phyloP scores from a whole-genome alignment of 2,797 vertebrate genomes.

The Labeo calbasu region DNA sequence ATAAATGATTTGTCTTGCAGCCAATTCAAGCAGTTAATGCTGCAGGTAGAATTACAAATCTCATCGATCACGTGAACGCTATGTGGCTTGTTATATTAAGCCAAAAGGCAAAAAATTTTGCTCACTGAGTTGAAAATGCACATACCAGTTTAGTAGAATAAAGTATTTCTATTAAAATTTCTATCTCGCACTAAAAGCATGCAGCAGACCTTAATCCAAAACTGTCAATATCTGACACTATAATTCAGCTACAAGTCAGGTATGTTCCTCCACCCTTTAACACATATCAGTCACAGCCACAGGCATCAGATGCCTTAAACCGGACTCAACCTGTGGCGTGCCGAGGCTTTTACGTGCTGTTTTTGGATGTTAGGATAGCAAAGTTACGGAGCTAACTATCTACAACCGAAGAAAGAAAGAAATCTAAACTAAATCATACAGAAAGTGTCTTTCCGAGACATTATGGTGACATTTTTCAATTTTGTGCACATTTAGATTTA shows the following conservation, averaged over 20 bases:
- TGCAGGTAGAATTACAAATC: slow-evolving; percentile 10
- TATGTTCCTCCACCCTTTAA: slow-evolving; percentile 43
- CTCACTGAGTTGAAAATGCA: neutral
- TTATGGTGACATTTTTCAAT: slow-evolving; percentile 4
- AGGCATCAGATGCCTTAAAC: slow-evolving; percentile 13
- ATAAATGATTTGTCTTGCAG: neutral
- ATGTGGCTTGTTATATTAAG: neutral
- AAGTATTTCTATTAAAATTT: neutral
- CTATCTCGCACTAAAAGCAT: slow-evolving; percentile 18
- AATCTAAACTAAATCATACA: slow-evolving; percentile 42
- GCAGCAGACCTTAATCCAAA: slow-evolving; percentile 31
- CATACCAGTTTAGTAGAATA: neutral
- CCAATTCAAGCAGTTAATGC: neutral
- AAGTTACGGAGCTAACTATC: slow-evolving; percentile 24
- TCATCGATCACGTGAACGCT: neutral
- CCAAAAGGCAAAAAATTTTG: neutral
- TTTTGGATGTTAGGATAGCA: slow-evolving; percentile 30
- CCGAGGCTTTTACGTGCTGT: slow-evolving; percentile 8
- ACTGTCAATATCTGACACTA: slow-evolving; percentile 31
- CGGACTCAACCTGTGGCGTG: slow-evolving; percentile 9
- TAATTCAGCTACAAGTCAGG: slow-evolving; percentile 38
- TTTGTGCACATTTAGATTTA: slow-evolving; percentile 39
- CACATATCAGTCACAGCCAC: slow-evolving; percentile 23
- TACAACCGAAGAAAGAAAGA: slow-evolving; percentile 21
- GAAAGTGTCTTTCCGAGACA: neutral